A percentile compares a stretch with the other conserved stretches of the same genome.
Conservation (phyloP, 2,888 invertebrate species). For the Eretmocerus hayati region DNA sequence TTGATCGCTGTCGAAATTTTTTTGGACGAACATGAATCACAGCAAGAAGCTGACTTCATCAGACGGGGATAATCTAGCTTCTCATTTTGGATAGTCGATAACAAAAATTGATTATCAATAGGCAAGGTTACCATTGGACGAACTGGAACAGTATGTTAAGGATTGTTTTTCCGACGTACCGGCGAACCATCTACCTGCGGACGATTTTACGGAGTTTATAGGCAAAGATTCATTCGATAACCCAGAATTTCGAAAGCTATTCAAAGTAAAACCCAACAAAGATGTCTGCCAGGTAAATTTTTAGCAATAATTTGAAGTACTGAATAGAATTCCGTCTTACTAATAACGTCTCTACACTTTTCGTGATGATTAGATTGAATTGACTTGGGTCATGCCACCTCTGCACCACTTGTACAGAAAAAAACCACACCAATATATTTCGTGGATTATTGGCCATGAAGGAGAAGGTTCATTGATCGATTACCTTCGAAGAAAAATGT, state of each 20-base stretch:
- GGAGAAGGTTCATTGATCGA: slow-evolving; percentile 78
- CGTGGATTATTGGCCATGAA: slow-evolving; percentile 73
- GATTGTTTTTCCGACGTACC: slow-evolving; percentile 64
- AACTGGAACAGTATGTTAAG: slow-evolving; percentile 59
- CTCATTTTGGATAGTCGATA: too few species aligned
- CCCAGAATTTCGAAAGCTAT: slow-evolving; percentile 59
- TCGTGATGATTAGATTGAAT: slow-evolving; percentile 50
- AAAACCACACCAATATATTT: slow-evolving; percentile 71
- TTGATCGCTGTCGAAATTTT: too few species aligned
- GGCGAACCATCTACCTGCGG: slow-evolving; percentile 56
- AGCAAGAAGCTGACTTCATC: too few species aligned
- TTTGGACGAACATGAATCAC: too few species aligned
- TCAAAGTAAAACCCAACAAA: slow-evolving; percentile 69
- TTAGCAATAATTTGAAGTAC: too few species aligned
- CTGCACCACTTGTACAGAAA: slow-evolving; percentile 60
- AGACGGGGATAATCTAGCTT: too few species aligned
- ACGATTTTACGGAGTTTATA: slow-evolving; percentile 54
- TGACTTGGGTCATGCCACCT: slow-evolving; percentile 62
- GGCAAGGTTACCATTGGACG: slow-evolving; percentile 58
- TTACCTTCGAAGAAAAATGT: slow-evolving; percentile 67
- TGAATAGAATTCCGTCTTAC: too few species aligned
- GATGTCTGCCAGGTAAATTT: slow-evolving; percentile 62
- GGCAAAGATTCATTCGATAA: slow-evolving; percentile 55
- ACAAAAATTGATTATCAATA: slow-evolving; percentile 27
- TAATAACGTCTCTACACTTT: too few species aligned